A percentile compares a stretch with the other conserved stretches of the same genome.
Conservation (phyloP, 2,888 invertebrate genomes). For the Phortica magna region DNA sequence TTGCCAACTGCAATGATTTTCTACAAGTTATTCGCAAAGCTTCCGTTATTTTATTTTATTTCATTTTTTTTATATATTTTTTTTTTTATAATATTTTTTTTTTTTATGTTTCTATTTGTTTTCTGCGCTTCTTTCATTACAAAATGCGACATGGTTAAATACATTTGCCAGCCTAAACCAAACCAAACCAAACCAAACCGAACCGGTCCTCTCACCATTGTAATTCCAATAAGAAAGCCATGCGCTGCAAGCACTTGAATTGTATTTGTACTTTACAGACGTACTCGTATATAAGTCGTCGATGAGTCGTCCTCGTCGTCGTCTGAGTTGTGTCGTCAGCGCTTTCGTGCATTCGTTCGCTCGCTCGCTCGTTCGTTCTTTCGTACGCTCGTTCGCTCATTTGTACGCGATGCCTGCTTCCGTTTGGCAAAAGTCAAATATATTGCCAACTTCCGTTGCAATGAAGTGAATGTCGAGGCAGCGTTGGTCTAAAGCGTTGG, state of each 20-base stretch:
- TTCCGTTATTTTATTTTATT: conserved; percentile 21
- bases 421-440: conserved; percentile 71
- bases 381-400: conserved; percentile 17
- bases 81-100: neutral
- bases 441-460: conserved; percentile 73
- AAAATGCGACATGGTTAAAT: conserved; percentile 14
- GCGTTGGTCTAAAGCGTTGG: conserved; percentile 1
- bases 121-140: conserved; percentile 24
- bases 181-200: conserved; percentile 10
- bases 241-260: conserved; percentile 28
- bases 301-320: neutral
- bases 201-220: conserved; percentile 36
- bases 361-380: conserved; percentile 8
- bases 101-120: conserved; percentile 11
- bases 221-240: conserved; percentile 5
- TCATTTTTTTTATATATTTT: conserved; percentile 19
- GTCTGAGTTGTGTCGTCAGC: neutral
- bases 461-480: neutral
- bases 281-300: neutral
- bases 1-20: conserved; percentile 40
- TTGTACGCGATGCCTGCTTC: conserved; percentile 51
- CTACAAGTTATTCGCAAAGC: conserved; percentile 35
- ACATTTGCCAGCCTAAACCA: neutral
- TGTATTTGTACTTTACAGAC: conserved; percentile 26
- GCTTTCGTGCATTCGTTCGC: neutral